Evolutionary conservation across 2,113 vertebrate genomes (phyloP).

Genomic region (Brevimyrus niger): DNA sequence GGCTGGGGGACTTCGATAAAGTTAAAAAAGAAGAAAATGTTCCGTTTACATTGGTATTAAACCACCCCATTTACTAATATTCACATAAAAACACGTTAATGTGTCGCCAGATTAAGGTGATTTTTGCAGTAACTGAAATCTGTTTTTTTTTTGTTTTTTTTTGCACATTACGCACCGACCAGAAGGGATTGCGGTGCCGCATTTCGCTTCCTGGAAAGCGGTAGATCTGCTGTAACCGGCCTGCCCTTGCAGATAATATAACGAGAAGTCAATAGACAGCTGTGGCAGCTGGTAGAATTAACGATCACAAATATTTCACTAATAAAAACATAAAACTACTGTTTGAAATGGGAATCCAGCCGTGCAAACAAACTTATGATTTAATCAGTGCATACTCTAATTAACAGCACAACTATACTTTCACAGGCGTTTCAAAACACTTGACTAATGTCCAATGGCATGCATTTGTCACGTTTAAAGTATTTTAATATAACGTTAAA

Average conservation of each 20-base stretch:
- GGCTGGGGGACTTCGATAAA: not conserved
- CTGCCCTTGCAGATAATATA: not conserved
- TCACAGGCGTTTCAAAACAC: not conserved
- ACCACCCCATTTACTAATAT: not conserved
- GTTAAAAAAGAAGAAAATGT: not conserved
- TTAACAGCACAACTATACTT: not conserved
- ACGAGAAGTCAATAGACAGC: not conserved
- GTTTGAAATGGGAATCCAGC: not conserved
- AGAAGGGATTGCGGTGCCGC: not conserved
- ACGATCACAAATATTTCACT: not conserved
- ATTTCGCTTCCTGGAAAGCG: not conserved
- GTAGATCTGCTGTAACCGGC: not conserved
- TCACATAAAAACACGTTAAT: not conserved
- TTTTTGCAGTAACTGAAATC: not conserved
- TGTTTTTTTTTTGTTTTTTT: not conserved
- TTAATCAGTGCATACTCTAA: not conserved
- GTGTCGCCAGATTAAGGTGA: not conserved
- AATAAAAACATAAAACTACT: not conserved
- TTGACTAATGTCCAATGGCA: not conserved
- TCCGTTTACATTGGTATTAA: not conserved
- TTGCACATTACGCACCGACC: not conserved
- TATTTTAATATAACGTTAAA: not conserved
- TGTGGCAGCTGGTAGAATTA: not conserved
- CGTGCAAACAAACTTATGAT: not conserved
- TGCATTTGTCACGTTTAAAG: not conserved